A percentile compares a stretch with the other conserved stretches of the same genome.
Evolutionary conservation across 2,113 vertebrate species (phyloP).

Genomic region (Bubo blakistoni): DNA sequence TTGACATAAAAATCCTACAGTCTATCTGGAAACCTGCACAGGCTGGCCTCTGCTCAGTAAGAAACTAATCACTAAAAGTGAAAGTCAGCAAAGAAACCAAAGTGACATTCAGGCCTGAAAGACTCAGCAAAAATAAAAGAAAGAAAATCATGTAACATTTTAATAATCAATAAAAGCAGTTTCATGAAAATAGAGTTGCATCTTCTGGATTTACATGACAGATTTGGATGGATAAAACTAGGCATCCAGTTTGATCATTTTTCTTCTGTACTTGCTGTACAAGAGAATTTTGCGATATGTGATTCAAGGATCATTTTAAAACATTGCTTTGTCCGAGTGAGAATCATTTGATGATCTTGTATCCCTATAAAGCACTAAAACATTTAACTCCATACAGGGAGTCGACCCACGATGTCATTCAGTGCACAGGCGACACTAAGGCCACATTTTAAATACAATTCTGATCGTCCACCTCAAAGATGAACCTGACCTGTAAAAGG

Average conservation of each 20-base stretch:
- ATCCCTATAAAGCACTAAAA: background rate
- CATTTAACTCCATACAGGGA: background rate
- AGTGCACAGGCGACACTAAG: background rate
- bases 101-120: background rate
- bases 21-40: background rate
- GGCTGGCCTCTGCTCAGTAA: background rate
- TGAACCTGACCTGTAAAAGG: background rate
- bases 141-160: background rate
- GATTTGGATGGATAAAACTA: background rate
- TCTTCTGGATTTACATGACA: background rate
- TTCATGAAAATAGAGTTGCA: background rate
- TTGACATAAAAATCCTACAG: background rate
- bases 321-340: background rate
- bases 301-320: background rate
- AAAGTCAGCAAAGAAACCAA: constrained; percentile 19
- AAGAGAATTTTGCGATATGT: background rate
- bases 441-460: background rate
- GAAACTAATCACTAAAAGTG: background rate
- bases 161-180: background rate
- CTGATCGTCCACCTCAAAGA: background rate
- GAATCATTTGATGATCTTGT: background rate
- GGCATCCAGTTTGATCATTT: background rate
- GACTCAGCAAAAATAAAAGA: background rate
- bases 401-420: background rate
- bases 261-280: background rate